phyloP scores from a whole-genome alignment of 1,140 invertebrate genomes.

The Teleogryllus occipitalis region DNA sequence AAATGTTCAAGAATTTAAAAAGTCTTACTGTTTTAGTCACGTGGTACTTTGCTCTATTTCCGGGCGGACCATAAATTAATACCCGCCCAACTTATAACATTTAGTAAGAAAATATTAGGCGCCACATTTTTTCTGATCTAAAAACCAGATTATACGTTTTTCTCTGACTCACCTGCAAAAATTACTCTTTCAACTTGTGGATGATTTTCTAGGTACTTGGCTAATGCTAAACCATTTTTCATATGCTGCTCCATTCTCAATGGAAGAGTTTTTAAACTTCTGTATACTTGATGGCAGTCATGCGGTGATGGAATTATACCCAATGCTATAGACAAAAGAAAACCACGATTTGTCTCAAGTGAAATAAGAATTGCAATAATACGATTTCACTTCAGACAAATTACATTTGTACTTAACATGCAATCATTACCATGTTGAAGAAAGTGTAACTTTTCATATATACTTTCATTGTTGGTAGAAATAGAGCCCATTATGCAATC shows the following conservation, averaged over 20 bases:
- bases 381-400: background rate
- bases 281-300: conserved; percentile 89
- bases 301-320: conserved; percentile 93
- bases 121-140: too few relatives aligned
- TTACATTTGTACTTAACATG: background rate
- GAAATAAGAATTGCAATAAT: background rate
- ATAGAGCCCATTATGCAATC: conserved; percentile 63
- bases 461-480: conserved; percentile 41
- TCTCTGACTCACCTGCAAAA: conserved; percentile 31
- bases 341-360: background rate
- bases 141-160: too few relatives aligned
- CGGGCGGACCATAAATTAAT: too few relatives aligned
- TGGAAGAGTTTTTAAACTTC: conserved; percentile 89
- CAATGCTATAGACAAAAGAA: conserved; percentile 47
- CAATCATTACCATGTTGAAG: conserved; percentile 44
- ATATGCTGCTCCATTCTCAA: conserved; percentile 86
- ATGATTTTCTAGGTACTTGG: conserved; percentile 71
- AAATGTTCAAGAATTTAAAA: too few relatives aligned
- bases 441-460: conserved; percentile 44
- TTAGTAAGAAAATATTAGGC: too few relatives aligned
- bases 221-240: conserved; percentile 66
- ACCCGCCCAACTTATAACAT: too few relatives aligned
- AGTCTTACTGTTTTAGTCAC: too few relatives aligned
- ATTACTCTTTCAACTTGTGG: conserved; percentile 34
- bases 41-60: too few relatives aligned